A percentile compares a stretch with the other conserved stretches of the same genome.
phyloP scores from a whole-genome alignment of 2,797 vertebrate genomes.

The Galaxias olidus region DNA sequence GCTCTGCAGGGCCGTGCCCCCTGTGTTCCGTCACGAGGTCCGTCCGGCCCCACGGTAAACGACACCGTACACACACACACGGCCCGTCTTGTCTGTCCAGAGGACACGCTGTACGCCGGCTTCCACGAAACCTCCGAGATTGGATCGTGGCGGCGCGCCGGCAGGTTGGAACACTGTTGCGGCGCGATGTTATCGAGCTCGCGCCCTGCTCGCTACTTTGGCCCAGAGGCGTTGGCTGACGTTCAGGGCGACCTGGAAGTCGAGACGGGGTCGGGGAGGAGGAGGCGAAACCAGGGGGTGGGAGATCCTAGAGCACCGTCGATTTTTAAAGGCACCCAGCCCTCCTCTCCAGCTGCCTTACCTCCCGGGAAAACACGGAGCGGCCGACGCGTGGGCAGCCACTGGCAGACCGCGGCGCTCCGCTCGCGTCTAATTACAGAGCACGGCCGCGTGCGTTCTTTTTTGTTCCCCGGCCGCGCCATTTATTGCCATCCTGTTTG shows the following conservation, averaged over 20 bases:
- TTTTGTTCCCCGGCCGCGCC: conserved; percentile 12
- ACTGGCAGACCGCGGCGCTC: conserved; percentile 22
- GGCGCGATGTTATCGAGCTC: conserved; percentile 54
- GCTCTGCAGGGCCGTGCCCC: conserved; percentile 32
- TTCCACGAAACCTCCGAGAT: conserved; percentile 36
- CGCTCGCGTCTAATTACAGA: conserved; percentile 35
- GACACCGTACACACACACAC: conserved; percentile 19
- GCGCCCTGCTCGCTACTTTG: conserved; percentile 62
- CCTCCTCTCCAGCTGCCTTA: conserved; percentile 4
- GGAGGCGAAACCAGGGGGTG: conserved; percentile 20
- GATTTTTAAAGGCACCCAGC: conserved; percentile 8
- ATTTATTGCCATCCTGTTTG: conserved; percentile 42
- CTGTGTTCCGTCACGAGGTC: conserved; percentile 41
- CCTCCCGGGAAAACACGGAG: conserved; percentile 38
- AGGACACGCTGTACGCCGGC: too few species aligned
- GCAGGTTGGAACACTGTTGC: conserved; percentile 37
- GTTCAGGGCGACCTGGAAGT: conserved; percentile 33
- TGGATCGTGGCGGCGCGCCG: conserved; percentile 38
- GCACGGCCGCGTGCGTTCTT: conserved; percentile 9
- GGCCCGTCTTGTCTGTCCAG: too few species aligned
- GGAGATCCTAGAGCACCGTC: background rate
- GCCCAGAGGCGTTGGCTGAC: conserved; percentile 30
- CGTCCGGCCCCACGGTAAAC: conserved; percentile 35
- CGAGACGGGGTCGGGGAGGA: conserved; percentile 26
- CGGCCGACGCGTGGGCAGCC: conserved; percentile 8